Evolutionary conservation across 2,888 invertebrate species (phyloP).

Genomic region (Acronicta psi): DNA sequence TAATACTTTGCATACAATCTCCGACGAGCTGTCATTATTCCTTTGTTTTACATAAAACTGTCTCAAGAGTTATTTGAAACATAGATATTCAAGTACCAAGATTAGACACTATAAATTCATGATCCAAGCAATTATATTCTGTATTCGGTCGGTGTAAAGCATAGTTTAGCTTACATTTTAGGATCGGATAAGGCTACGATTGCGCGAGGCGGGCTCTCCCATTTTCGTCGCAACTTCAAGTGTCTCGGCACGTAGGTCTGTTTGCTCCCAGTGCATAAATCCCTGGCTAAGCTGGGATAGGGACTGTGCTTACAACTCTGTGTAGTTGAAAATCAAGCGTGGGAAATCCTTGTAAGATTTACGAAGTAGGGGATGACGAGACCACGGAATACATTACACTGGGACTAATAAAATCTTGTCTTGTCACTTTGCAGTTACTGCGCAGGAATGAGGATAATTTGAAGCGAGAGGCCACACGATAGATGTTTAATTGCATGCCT

Average conservation of each 20-base stretch:
- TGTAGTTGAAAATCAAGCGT: conserved; percentile 51
- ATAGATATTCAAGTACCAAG: conserved; percentile 9
- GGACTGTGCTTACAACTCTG: conserved; percentile 54
- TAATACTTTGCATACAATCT: background rate
- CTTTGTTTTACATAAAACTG: conserved; percentile 20
- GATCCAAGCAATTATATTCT: conserved; percentile 13
- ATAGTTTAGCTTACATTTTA: conserved; percentile 10
- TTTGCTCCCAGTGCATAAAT: conserved; percentile 63
- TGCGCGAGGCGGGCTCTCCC: conserved; percentile 39
- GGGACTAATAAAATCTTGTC: conserved; percentile 41
- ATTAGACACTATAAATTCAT: conserved; percentile 12
- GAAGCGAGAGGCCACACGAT: conserved; percentile 6
- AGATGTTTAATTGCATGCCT: background rate
- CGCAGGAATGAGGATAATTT: conserved; percentile 10
- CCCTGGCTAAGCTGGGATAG: conserved; percentile 57
- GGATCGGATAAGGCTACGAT: conserved; percentile 33
- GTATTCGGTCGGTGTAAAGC: conserved; percentile 9
- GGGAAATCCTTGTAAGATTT: conserved; percentile 33
- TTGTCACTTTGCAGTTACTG: conserved; percentile 20
- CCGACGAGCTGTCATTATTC: conserved; percentile 1
- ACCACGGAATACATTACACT: conserved; percentile 26
- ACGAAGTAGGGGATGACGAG: conserved; percentile 18
- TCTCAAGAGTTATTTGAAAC: conserved; percentile 17
- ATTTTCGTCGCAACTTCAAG: conserved; percentile 54
- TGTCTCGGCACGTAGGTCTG: conserved; percentile 50